Conservation (phyloP, 2,113 vertebrate species). For the Chauna torquata region DNA sequence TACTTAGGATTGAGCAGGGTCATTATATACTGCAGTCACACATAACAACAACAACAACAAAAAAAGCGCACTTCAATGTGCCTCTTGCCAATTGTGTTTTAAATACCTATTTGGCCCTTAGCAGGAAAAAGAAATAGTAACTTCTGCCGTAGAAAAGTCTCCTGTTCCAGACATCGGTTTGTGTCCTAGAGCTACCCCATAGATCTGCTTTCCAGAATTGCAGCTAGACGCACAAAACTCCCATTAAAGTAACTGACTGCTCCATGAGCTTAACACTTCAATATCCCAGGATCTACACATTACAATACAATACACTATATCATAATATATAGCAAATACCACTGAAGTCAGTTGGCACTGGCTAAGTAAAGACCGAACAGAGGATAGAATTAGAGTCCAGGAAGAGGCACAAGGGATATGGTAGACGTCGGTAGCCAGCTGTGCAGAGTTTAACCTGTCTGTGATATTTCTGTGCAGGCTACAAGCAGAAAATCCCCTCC, state of each 20-base stretch:
- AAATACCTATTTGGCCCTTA: background rate
- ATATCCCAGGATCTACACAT: background rate
- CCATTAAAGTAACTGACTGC: slow-evolving; percentile 48
- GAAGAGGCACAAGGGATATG: slow-evolving; percentile 30
- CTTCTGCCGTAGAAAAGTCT: background rate
- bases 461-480: slow-evolving; percentile 1
- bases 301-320: background rate
- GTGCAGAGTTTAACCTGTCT: slow-evolving; percentile 24
- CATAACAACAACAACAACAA: background rate
- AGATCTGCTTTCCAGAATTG: slow-evolving; percentile 33
- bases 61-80: background rate
- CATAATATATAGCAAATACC: slow-evolving; percentile 3
- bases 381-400: background rate
- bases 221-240: background rate
- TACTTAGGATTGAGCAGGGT: fast-evolving
- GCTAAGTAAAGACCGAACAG: background rate
- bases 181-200: slow-evolving; percentile 31
- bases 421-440: slow-evolving; percentile 22
- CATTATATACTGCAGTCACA: background rate
- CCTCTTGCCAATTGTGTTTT: background rate
- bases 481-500: slow-evolving; percentile 49
- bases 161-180: background rate
- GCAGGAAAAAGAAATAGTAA: background rate
- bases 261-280: slow-evolving; percentile 6
- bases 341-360: background rate